Evolutionary conservation across 2,113 vertebrate species (phyloP), one percentile per base, ranked within the genome.

Genomic region (Cheilinus undulatus): DNA sequence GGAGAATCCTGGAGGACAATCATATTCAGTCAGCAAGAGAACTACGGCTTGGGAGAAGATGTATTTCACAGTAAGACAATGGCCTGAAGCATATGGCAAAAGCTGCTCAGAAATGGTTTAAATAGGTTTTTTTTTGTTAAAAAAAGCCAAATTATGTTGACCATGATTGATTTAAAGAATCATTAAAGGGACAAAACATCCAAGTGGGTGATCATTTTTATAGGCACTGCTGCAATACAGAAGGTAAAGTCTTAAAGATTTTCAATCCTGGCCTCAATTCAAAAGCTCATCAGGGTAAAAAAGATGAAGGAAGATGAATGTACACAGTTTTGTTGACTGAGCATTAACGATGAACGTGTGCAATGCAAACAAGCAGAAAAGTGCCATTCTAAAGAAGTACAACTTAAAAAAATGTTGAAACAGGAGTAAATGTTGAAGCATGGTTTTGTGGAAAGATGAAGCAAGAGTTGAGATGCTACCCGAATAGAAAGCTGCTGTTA

Each of bases 401-500:
- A 12, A 13, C 57, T 27, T 60, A 26, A 68, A 63, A n/a, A 65
- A 12, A 15, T 32, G 40, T 9, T 7, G 14, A 45, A 69, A 26
- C 24, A 6, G 60, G 32, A 43, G 22, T 50, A 13, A 38, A 22
- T 36, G 30, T 38, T 10, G 24, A 54, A 46, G 38, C 52, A 38
- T 32, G 68, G 20, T 52, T 52, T 42, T 4, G 45, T 26, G 49
- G 48, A 15, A 68, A 65, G 61, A 24, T 11, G 27, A 84, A 48
- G 52, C 15, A 30, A 13, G 23, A 20, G n/a, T n/a, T n/a, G n/a
- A n/a, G 24, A 12, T 43, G 56, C 27, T 36, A 59, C 69, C 69
- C 51, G 72, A 64, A 63, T 42, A 71, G 61, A 45, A 84, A 75
- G 27, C 30, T 20, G 60, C 1, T 61, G 11, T 56, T 3, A 46